These are phyloP conservation scores for Eulacestoma nigropectus DNA, from an alignment of 2,113 vertebrate genomes.

Conservation along the genomic window DNA sequence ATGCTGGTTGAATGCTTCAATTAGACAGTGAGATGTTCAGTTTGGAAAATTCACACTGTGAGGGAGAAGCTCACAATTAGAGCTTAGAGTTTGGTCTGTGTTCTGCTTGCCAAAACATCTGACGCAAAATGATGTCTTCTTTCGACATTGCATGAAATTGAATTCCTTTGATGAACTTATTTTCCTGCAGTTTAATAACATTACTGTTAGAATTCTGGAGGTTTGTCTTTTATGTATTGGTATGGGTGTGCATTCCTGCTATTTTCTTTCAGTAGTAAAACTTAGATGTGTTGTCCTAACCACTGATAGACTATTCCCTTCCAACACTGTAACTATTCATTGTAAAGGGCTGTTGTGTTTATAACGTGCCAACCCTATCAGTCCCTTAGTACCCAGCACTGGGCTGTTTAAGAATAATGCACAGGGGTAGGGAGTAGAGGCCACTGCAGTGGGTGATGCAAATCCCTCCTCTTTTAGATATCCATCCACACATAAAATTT, in stretches of 20 bases:
- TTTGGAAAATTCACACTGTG: background rate
- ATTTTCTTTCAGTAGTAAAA: background rate
- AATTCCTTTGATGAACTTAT: background rate
- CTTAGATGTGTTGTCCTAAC: background rate
- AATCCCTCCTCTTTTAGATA: background rate
- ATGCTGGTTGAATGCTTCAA: constrained; percentile 8
- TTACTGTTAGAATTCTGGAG: background rate
- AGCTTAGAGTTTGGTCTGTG: background rate
- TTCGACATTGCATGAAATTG: background rate
- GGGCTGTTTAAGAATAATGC: background rate
- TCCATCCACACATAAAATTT: background rate
- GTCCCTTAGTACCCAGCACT: background rate
- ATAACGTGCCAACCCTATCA: background rate
- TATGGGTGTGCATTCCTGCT: background rate
- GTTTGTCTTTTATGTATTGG: background rate
- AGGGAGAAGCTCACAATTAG: background rate
- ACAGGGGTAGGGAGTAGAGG: background rate
- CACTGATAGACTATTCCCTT: background rate
- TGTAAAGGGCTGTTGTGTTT: background rate
- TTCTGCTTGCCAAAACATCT: constrained; percentile 15
- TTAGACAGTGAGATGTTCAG: background rate
- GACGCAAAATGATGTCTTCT: background rate
- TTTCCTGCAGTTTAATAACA: background rate
- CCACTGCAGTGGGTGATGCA: background rate
- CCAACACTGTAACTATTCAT: background rate